These are phyloP conservation scores for Calameuta pallipes DNA, from an alignment of 2,888 invertebrate species.

Conservation along the genomic window DNA sequence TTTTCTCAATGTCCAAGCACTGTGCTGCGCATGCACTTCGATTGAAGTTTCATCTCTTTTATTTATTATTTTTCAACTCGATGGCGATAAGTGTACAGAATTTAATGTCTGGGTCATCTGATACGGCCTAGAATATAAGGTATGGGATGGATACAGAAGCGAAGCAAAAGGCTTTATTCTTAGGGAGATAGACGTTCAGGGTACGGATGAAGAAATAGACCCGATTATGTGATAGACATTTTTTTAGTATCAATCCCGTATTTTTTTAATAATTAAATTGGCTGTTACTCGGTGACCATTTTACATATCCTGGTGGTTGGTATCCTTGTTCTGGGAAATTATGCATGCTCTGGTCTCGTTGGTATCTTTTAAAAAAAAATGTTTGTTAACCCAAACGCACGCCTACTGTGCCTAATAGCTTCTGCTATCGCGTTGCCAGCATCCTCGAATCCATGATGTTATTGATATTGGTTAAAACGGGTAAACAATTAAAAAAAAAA, in stretches of 20 bases:
- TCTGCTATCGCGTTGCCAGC: not conserved
- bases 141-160: constrained; percentile 30
- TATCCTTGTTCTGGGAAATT: not conserved
- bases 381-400: not conserved
- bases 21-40: not conserved
- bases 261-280: not conserved
- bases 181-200: not conserved
- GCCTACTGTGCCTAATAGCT: not conserved
- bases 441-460: not conserved
- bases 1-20: not conserved
- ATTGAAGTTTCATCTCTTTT: not conserved
- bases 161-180: constrained; percentile 2
- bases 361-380: not conserved
- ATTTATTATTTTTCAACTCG: not conserved
- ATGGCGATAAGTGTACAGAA: not conserved
- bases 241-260: constrained; percentile 9
- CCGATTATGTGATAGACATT: not conserved
- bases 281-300: not conserved
- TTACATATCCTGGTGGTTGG: not conserved
- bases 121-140: constrained; percentile 9
- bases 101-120: not conserved
- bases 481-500: not conserved
- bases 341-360: not conserved
- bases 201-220: not conserved
- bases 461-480: not conserved